These are phyloP conservation scores for Sebastes steindachneri DNA, from an alignment of 2,797 vertebrate species.

Conservation along the genomic window DNA sequence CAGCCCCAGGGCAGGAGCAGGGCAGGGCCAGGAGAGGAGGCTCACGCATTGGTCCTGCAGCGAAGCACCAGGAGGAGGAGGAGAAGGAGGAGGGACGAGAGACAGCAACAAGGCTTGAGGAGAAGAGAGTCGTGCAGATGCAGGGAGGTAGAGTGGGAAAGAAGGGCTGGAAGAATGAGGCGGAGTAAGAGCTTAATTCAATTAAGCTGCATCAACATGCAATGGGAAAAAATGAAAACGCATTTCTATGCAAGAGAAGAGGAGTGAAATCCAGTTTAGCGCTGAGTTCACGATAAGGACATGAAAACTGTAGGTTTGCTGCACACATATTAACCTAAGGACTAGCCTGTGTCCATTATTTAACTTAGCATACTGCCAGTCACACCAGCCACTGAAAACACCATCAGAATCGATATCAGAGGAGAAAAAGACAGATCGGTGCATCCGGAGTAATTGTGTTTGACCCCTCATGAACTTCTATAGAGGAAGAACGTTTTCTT, in stretches of 20 bases:
- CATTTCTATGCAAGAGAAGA: background rate
- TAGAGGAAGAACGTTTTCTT: background rate
- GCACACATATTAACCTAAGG: background rate
- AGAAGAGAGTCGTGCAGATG: background rate
- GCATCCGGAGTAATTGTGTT: background rate
- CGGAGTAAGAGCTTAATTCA: constrained; percentile 12
- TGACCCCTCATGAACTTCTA: background rate
- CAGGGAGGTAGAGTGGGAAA: background rate
- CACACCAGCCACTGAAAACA: background rate
- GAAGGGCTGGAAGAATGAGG: background rate
- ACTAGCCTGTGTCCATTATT: background rate
- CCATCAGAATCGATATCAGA: background rate
- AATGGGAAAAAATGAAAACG: background rate
- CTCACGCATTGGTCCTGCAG: background rate
- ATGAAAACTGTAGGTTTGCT: background rate
- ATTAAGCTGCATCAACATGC: constrained; percentile 19
- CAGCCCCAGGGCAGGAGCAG: constrained; percentile 14
- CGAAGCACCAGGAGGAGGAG: background rate
- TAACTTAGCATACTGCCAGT: background rate
- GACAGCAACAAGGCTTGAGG: background rate
- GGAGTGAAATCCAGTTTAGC: background rate
- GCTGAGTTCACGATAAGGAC: background rate
- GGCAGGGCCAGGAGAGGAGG: background rate
- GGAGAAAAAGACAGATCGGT: background rate
- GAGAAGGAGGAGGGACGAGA: background rate